phyloP scores from a whole-genome alignment of 2,888 invertebrate genomes.

The Drosophila meridionalis region DNA sequence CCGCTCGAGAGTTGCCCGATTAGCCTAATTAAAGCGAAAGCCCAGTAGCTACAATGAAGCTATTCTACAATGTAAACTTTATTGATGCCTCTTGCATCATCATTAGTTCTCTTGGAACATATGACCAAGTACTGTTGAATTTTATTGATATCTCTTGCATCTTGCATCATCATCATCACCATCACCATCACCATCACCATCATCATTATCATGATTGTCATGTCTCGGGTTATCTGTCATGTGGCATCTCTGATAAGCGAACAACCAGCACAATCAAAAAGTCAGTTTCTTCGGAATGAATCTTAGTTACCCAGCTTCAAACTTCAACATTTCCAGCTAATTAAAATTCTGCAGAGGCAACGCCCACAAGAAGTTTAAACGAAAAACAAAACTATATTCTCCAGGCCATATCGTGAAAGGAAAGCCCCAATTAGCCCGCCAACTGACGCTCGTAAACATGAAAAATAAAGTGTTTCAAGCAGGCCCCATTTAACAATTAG shows the following conservation, averaged over 20 bases:
- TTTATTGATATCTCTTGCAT: background rate
- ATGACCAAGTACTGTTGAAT: background rate
- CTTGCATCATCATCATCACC: constrained; percentile 10
- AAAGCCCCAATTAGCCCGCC: constrained; percentile 58
- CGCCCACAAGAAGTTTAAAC: constrained; percentile 42
- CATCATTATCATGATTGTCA: constrained; percentile 22
- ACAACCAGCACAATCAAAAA: constrained; percentile 46
- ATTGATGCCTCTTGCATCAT: background rate
- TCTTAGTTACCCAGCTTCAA: constrained; percentile 29
- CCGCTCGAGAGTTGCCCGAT: constrained; percentile 33
- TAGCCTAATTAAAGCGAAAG: constrained; percentile 50
- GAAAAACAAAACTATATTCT: constrained; percentile 13
- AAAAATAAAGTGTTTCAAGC: constrained; percentile 50
- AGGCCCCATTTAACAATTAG: constrained; percentile 71
- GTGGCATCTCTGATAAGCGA: constrained; percentile 61
- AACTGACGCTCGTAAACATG: constrained; percentile 47
- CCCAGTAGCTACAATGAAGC: constrained; percentile 5
- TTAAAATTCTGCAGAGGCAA: constrained; percentile 50
- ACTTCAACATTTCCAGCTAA: constrained; percentile 39
- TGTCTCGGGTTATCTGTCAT: constrained; percentile 34
- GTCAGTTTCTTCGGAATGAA: constrained; percentile 41
- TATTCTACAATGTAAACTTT: background rate
- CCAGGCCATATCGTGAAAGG: constrained; percentile 48
- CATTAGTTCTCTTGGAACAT: constrained; percentile 15
- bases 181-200: constrained; percentile 10